phyloP scores from a whole-genome alignment of 2,888 invertebrate genomes.

The Agrotis segetum region DNA sequence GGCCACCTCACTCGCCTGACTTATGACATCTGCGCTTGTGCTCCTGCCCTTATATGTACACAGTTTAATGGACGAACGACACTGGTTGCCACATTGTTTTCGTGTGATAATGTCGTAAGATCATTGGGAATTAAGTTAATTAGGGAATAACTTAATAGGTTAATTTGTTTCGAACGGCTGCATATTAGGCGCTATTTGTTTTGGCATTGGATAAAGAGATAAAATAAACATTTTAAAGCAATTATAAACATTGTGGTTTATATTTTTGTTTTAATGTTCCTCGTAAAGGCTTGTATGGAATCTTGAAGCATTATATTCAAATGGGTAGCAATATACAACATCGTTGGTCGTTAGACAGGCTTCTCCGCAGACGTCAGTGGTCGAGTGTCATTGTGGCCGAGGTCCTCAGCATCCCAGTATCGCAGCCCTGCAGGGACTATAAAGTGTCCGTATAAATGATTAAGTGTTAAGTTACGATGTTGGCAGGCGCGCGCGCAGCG shows the following conservation, averaged over 20 bases:
- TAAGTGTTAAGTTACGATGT: constrained; percentile 90
- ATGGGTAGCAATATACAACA: constrained; percentile 63
- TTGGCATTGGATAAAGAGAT: no score
- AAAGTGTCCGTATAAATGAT: constrained; percentile 89
- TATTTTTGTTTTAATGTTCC: background rate
- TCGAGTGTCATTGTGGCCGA: constrained; percentile 64
- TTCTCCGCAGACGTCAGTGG: constrained; percentile 48
- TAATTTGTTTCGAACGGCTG: background rate
- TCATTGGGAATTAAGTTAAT: no score
- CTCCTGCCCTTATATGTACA: constrained; percentile 70
- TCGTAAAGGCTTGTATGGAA: background rate
- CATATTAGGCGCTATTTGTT: background rate
- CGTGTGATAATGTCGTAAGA: constrained; percentile 38
- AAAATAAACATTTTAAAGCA: background rate
- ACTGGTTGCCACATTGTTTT: constrained; percentile 48
- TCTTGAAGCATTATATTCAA: constrained; percentile 54
- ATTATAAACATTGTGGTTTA: background rate
- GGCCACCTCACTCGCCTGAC: constrained; percentile 60
- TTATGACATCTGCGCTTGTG: constrained; percentile 60
- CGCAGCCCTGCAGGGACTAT: constrained; percentile 76
- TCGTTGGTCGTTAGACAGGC: constrained; percentile 51
- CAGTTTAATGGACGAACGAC: constrained; percentile 62
- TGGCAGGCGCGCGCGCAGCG: constrained; percentile 85
- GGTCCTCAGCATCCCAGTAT: constrained; percentile 56
- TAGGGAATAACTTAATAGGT: constrained; percentile 30